Evolutionary conservation across 2,888 invertebrate species (phyloP), one percentile per base, ranked within the genome.

Genomic region (Ceramica pisi): DNA sequence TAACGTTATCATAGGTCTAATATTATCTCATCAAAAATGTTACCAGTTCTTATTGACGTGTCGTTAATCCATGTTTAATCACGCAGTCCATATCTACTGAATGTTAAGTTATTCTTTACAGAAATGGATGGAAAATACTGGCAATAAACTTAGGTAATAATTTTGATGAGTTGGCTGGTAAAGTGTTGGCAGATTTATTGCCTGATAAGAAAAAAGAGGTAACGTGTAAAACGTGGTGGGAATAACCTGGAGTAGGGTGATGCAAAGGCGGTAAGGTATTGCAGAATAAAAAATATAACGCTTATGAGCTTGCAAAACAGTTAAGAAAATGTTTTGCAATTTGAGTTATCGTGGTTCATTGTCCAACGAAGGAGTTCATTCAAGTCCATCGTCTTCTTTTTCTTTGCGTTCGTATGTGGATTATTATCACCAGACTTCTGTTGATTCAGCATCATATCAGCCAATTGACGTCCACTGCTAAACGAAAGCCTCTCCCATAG

Each of bases 1-100:
- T 71, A 60, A 71, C 57, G 64, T 78, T 75, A 84, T 84, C 84
- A 44, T 31, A 23, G n/a, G 23, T 53, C 26, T 65, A 65, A 56
- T 69, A 75, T 73, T 69, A 74, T 69, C 73, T 74, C 65, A 62
- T 73, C 61, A 77, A 84, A 81, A 71, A 66, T 81, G 44, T 73
- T 60, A 81, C 62, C 59, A 10, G 23, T 67, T 71, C 35, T 51
- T 83, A 71, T 81, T 73, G 67, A 63, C 78, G 61, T 46, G n/a
- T 61, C 41, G 21, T 26, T 73, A 77, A 81, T 71, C 81, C 75
- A 55, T 84, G 44, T 84, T 73, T 81, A 64, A 65, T 73, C 68
- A 80, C 77, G 71, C 60, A 67, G 51, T 56, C 21, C 67, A 35
- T 83, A 75, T 75, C 71, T 66, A 57, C 56, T 79, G 44, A 41